Base-by-base conservation (phyloP, 2,113 vertebrate genomes). In the Heterocephalus glaber region DNA sequence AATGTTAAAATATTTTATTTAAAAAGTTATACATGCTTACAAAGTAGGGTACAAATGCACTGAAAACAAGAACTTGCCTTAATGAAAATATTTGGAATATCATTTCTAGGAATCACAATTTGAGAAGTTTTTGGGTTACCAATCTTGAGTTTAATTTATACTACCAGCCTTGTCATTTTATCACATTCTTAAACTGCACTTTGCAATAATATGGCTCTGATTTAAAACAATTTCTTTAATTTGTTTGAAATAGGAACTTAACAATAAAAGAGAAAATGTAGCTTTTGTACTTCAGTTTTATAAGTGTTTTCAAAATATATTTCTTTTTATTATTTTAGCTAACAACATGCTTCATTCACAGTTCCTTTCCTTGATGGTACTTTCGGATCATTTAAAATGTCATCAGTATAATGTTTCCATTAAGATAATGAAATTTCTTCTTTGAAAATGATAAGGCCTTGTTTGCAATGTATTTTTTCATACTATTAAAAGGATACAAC, bases 271-370 rank as follows among this genome's bases (percentile, higher is more conserved):
- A 86, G 28, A 80, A 84, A 4, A 58, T 44, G 13, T 85, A 72
- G 41, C 17, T 92, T 87, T 95, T 13, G 30, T 11, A 79, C 81
- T 96, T 86, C 63, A 56, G 17, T 96, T 68, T 97, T 89, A 79
- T 47, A 83, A 54, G 4, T 14, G 49, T 94, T 97, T 97, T 28
- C 30, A 92, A 79, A 90, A 44, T 24, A 6, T 7, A 10, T 88
- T 97, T 97, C 80, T 88, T 47, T 12, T 92, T 89, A 30, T 6
- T 61, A n/a, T n/a, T n/a, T n/a, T n/a, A 74, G 44, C 11, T 92
- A 76, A 68, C 26, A 3, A 41, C 30, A 16, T 14, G n/a, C 0
- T 16, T 95, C 92, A 58, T 65, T 44, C 83, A 85, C 88, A 0
- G 7, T 66, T 60, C 5, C 9, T n/a, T 74, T 96, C 54, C 82